These are phyloP conservation scores for Xyrauchen texanus DNA, from an alignment of 2,113 vertebrate genomes.

Conservation along the genomic window DNA sequence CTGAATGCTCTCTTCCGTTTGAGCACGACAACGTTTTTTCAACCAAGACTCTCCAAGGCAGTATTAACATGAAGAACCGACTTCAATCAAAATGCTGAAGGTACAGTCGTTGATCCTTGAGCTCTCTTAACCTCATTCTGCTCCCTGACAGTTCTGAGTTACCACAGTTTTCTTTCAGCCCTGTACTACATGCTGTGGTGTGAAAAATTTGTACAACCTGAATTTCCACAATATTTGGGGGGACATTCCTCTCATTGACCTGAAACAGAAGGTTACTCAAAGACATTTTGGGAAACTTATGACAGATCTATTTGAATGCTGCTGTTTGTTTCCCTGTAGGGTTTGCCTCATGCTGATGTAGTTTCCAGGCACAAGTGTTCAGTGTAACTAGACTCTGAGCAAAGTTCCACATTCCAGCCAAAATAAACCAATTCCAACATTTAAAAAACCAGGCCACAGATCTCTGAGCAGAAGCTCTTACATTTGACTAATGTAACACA, in stretches of 20 bases:
- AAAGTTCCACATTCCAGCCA: slow-evolving; percentile 1
- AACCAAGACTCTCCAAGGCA: slow-evolving; percentile 46
- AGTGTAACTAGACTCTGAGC: slow-evolving; percentile 20
- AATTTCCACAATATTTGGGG: neutral
- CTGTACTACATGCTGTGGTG: neutral
- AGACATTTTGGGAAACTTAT: slow-evolving; percentile 36
- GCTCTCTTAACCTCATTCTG: slow-evolving; percentile 5
- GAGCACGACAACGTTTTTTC: slow-evolving; percentile 8
- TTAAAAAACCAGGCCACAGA: slow-evolving; percentile 21
- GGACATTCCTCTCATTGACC: slow-evolving; percentile 21
- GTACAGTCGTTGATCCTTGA: slow-evolving; percentile 25
- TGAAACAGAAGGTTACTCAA: neutral
- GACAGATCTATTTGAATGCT: slow-evolving; percentile 18
- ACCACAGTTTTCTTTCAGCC: slow-evolving; percentile 11
- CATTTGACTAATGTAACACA: slow-evolving; percentile 3
- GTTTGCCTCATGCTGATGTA: slow-evolving; percentile 35
- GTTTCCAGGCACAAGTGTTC: slow-evolving; percentile 47
- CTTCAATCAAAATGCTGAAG: slow-evolving; percentile 43
- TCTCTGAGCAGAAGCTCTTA: neutral
- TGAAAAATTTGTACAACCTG: neutral
- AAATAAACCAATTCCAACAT: slow-evolving; percentile 37
- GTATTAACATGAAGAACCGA: slow-evolving; percentile 51
- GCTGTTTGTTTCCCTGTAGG: slow-evolving; percentile 26
- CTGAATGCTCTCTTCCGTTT: slow-evolving; percentile 23
- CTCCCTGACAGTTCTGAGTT: slow-evolving; percentile 36